Evolutionary conservation across 2,888 invertebrate species (phyloP), one percentile per base, ranked within the genome.

Genomic region (Bellardia bayeri): DNA sequence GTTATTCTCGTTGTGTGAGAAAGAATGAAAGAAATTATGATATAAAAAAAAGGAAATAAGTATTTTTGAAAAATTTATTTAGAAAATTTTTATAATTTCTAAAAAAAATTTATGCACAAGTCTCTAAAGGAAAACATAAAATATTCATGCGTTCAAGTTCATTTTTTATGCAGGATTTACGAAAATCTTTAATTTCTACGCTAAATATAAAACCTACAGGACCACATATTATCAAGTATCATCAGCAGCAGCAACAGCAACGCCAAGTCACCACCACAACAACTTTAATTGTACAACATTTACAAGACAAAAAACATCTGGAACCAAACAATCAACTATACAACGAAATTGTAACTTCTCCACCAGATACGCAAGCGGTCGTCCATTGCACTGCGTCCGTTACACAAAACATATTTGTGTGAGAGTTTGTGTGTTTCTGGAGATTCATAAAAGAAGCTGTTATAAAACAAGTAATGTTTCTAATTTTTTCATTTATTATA

Each of bases 91-190:
- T 81, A 78, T 88, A 82, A 89, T 89, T 89, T 86, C 86, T 87
- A 88, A 88, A 87, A 87, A 82, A 86, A 80, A 83, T 66, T 75
- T 87, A 89, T 89, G 89, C 89, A 89, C 86, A 85, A 86, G 88
- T 82, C 69, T 33, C 23, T 68, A 69, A 79, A 79, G 88, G 89
- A 89, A 89, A 86, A 89, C 89, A 88, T 89, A 88, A 87, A 89
- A 89, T 91, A 91, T 88, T 88, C 89, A 90, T 90, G 89, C 89
- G 89, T 89, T 89, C 89, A 89, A 89, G 89, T 89, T 90, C 88
- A 89, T 89, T 90, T 90, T 93, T 93, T 91, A 93, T 91, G 91
- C 93, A 93, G 93, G 93, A 92, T 88, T 88, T 89, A 76, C 87
- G 80, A 85, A 86, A 84, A 85, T 78, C 75, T 85, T 87, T 85